Evolutionary conservation across 2,113 vertebrate genomes (phyloP).

Genomic region (Cichladusa arquata): DNA sequence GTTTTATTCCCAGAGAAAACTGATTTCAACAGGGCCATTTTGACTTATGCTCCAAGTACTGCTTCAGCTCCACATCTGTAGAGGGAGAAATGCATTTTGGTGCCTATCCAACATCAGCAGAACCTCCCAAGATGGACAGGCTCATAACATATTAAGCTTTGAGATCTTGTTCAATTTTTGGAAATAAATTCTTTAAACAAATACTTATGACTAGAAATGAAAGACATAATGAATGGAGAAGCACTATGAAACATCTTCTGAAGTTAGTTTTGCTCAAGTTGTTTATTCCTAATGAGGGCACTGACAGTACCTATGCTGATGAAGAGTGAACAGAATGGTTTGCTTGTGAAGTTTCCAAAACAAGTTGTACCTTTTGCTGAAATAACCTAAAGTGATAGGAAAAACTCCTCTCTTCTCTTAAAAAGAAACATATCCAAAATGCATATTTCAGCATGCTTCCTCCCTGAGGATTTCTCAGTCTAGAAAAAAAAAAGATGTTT

Average conservation of each 20-base stretch:
- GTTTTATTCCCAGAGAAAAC: neutral
- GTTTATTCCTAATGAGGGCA: neutral
- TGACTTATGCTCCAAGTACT: neutral
- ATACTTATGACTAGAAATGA: neutral
- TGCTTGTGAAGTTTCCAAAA: neutral
- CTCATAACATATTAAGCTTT: neutral
- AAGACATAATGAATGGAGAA: neutral
- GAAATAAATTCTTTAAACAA: neutral
- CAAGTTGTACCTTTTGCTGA: neutral
- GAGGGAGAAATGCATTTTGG: neutral
- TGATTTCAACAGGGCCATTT: neutral
- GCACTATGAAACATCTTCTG: neutral
- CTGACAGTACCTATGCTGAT: neutral
- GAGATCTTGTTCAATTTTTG: neutral
- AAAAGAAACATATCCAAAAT: neutral
- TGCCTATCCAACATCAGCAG: neutral
- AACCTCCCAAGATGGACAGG: neutral
- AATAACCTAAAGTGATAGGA: neutral
- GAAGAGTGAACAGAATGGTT: neutral
- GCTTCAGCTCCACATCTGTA: neutral
- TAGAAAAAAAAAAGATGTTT: neutral
- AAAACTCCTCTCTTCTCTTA: neutral
- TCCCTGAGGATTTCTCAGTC: neutral
- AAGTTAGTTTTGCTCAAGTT: neutral
- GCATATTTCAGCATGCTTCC: neutral